Evolutionary conservation across 2,888 invertebrate species (phyloP), one percentile per base, ranked within the genome.

Genomic region (Apamea epomidion): DNA sequence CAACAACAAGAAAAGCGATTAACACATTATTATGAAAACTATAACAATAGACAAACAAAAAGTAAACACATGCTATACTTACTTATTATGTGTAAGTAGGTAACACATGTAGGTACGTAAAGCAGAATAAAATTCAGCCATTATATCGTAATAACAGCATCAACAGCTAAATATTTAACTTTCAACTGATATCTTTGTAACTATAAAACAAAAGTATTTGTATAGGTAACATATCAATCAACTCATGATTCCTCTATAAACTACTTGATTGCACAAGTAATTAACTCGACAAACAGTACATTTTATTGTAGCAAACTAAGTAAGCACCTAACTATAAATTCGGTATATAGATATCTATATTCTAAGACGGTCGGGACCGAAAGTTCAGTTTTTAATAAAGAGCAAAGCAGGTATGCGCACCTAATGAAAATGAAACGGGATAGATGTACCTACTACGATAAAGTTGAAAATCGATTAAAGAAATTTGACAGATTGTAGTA

Each of bases 161-260:
- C n/a, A 58, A 58, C 51, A 68, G 76, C 83, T 83, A n/a, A 25
- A 64, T 64, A 76, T 77, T 54, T 81, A 48, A 45, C 54, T 64
- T 12, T 48, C 14, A 76, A 29, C 10, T n/a, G 51, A 58, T 70
- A 65, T 58, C 45, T 58, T 64, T 64, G 21, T 29, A 76, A 48
- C 48, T 48, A 48, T 73, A 67, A 37, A 82, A 65, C 45, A 3
- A n/a, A 45, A 71, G n/a, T 72, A 81, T 67, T 79, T 79, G 81
- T 62, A 42, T 80, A 45, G n/a, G n/a, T n/a, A n/a, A 51, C 37
- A 18, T n/a, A 60, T 37, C n/a, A n/a, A 32, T 32, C 58, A 51
- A 58, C 25, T 51, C 48, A 60, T 82, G 51, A 82, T 67, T 51
- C 60, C 54, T 82, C 25, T 67, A 1, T 81, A 37, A 10, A 65